phyloP scores from a whole-genome alignment of 2,113 vertebrate genomes.

The Perca schrenkii region DNA sequence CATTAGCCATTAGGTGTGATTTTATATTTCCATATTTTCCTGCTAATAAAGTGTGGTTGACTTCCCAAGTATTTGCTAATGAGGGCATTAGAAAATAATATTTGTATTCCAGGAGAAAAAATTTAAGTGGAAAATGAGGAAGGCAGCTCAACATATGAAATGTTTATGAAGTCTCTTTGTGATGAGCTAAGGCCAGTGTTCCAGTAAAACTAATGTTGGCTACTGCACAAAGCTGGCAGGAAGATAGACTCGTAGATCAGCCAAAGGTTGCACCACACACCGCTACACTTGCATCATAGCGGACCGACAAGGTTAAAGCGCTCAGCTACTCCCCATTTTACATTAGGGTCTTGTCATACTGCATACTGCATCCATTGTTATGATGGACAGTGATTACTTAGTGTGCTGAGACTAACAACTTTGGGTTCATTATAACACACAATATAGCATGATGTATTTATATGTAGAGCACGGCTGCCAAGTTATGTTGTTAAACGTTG shows the following conservation, averaged over 20 bases:
- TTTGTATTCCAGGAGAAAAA: not conserved
- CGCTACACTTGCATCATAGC: conserved; percentile 41
- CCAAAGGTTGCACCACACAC: conserved; percentile 55
- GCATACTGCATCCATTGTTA: not conserved
- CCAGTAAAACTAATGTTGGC: conserved; percentile 26
- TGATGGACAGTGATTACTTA: conserved; percentile 29
- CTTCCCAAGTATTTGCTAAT: conserved; percentile 40
- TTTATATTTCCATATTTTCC: conserved; percentile 1
- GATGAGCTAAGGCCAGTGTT: conserved; percentile 2
- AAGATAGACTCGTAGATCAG: conserved; percentile 18
- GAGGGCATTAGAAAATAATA: not conserved
- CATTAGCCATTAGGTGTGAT: not conserved
- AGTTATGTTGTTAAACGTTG: not conserved
- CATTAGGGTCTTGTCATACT: not conserved
- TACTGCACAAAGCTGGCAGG: conserved; percentile 30
- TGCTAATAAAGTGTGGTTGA: conserved; percentile 6
- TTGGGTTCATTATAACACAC: not conserved
- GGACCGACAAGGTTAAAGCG: conserved; percentile 37
- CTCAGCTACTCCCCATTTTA: conserved; percentile 17
- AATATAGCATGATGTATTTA: not conserved
- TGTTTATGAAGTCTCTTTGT: conserved; percentile 32
- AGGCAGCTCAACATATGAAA: conserved; percentile 22
- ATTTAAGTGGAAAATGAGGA: conserved; percentile 15
- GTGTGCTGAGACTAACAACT: not conserved
- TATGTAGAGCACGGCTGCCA: not conserved